Base-by-base conservation (phyloP, 2,888 invertebrate species). In the Rhyacophila evoluta region DNA sequence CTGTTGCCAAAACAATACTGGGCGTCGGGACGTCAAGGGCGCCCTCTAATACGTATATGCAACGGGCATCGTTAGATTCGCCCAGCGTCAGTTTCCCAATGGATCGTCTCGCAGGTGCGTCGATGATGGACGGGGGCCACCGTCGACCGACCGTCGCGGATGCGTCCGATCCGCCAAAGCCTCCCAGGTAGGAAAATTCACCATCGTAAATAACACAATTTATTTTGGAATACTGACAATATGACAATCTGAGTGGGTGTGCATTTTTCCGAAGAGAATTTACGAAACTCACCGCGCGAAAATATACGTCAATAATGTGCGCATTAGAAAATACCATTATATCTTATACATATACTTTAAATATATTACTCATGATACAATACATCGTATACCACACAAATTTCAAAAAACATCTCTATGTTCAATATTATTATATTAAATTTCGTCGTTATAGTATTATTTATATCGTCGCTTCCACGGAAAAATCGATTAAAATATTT, bases 1-100 rank as follows among this genome's bases (percentile, higher is more conserved):
- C 55, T 8, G 55, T 19, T 55, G 55, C 55, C 55, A 55, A 55
- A 19, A 55, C 25, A 19, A 55, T 19, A 8, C 25, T 1, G 25
- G 25, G 41, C 41, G 41, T 55, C 55, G 55, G 55, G 55, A 55
- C 55, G 55, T 55, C 55, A 55, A 55, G 55, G 55, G 55, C 55
- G 55, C 55, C 55, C 55, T 55, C 55, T 19, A 55, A 55, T 25
- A n/a, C n/a, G n/a, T n/a, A 19, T 19, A 19, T 19, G 19, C 12
- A 25, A 4, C 55, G 12, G 10, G 55, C 55, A 25, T 19, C 15
- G 55, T 19, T 5, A 55, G 10, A 10, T 8, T 55, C 12, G 5
- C 55, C 25, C 55, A 19, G 19, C 55, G 55, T 25, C 25, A 55
- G 55, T 55, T 55, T 55, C 2, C 55, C 19, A 25, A 55, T 15